Evolutionary conservation across 1,140 invertebrate species (phyloP), one percentile per base, ranked within the genome.

Genomic region (Plectus sambesii): DNA sequence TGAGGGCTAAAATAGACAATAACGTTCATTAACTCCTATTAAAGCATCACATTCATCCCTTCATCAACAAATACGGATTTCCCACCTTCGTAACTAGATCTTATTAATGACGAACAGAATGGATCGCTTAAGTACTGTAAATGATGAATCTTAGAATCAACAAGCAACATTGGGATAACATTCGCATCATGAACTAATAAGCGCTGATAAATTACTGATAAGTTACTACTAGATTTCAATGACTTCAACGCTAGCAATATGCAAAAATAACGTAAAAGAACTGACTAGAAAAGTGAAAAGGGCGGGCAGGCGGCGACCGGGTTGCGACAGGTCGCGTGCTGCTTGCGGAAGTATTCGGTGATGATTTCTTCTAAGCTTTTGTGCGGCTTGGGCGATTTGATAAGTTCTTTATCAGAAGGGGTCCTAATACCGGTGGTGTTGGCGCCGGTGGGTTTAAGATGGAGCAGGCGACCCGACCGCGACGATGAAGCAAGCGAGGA

Each of bases 1-100:
- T 96, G 88, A 3, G 87, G 87, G 49, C 83, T 85, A 61, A 29
- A 42, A 38, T 20, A 30, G 3, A 59, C 12, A 44, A 48, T 23
- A 9, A 54, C n/a, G 8, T 4, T 6, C 1, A 49, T 19, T 20
- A 24, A 17, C 54, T 56, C 25, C 19, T 24, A 15, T 6, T 15
- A 17, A n/a, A 48, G 2, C 37, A 51, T 52, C 9, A 17, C 23
- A n/a, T n/a, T n/a, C n/a, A n/a, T n/a, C n/a, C n/a, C n/a, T n/a
- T n/a, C n/a, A n/a, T n/a, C n/a, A n/a, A n/a, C n/a, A n/a, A n/a
- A n/a, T n/a, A n/a, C n/a, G n/a, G n/a, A n/a, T n/a, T n/a, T n/a
- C n/a, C n/a, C n/a, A n/a, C n/a, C n/a, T n/a, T n/a, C n/a, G n/a
- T n/a, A n/a, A n/a, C n/a, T n/a, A n/a, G n/a, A n/a, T n/a, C n/a